Evolutionary conservation across 2,113 vertebrate species (phyloP).

Genomic region (Lepisosteus oculatus): DNA sequence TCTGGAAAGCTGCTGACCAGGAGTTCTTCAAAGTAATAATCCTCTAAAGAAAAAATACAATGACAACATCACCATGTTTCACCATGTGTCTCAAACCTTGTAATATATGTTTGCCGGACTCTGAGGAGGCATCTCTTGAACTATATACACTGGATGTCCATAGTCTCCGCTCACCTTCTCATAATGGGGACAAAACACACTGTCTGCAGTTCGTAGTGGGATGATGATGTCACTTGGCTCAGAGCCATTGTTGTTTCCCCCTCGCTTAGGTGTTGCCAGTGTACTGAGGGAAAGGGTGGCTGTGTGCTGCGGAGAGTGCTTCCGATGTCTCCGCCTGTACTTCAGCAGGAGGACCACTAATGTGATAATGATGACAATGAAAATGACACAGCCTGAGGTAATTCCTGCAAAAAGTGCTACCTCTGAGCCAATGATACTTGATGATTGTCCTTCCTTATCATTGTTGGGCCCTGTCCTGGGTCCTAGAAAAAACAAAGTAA

Average conservation of each 20-base stretch:
- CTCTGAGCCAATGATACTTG: slow-evolving; percentile 85
- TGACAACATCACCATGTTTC: slow-evolving; percentile 13
- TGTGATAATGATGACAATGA: slow-evolving; percentile 97
- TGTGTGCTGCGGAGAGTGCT: slow-evolving; percentile 93
- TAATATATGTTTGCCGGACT: slow-evolving; percentile 99
- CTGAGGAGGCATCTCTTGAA: slow-evolving; percentile 98
- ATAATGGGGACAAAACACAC: slow-evolving; percentile 98
- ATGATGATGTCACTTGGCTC: slow-evolving; percentile 99
- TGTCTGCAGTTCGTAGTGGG: slow-evolving; percentile 97
- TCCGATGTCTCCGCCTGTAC: slow-evolving; percentile 91
- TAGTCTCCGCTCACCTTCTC: slow-evolving; percentile 99
- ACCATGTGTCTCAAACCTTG: slow-evolving; percentile 85
- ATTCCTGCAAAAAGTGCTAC: slow-evolving; percentile 96
- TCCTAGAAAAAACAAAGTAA: slow-evolving; percentile 31
- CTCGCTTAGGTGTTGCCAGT: slow-evolving; percentile 91
- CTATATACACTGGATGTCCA: slow-evolving; percentile 97
- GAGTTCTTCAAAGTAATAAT: slow-evolving; percentile 48
- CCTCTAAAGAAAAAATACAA: background rate
- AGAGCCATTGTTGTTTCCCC: slow-evolving; percentile 93
- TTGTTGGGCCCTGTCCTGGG: slow-evolving; percentile 67
- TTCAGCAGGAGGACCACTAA: slow-evolving; percentile 94
- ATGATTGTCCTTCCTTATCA: slow-evolving; percentile 71
- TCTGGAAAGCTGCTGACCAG: slow-evolving; percentile 62
- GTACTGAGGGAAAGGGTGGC: slow-evolving; percentile 93
- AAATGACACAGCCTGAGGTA: slow-evolving; percentile 93